These are phyloP conservation scores for Myiotriccus ornatus DNA, from an alignment of 2,797 vertebrate genomes.

Conservation along the genomic window DNA sequence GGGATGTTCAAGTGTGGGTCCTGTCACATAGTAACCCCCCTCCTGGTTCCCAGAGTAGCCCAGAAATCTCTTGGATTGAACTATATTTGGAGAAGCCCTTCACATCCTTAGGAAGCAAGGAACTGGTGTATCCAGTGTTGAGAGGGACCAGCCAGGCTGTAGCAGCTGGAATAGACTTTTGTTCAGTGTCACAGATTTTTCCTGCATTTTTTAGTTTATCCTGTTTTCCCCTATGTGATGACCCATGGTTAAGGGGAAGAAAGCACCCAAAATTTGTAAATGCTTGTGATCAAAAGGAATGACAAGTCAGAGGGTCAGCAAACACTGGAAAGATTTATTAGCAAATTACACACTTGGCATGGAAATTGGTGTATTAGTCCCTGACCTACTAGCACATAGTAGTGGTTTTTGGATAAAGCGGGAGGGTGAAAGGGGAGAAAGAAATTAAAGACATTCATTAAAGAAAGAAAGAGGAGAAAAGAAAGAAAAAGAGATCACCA, in stretches of 20 bases:
- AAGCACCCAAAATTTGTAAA: background rate
- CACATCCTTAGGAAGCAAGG: background rate
- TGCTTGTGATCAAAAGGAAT: background rate
- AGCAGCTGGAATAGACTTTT: background rate
- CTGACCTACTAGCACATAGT: background rate
- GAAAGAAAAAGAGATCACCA: background rate
- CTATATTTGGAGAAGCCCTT: background rate
- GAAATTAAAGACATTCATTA: background rate
- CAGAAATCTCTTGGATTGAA: background rate
- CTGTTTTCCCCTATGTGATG: background rate
- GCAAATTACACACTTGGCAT: background rate
- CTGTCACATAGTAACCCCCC: fast-evolving
- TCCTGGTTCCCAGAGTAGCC: background rate
- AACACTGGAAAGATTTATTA: background rate
- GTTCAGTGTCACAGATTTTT: background rate
- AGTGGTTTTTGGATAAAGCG: background rate
- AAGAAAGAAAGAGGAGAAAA: background rate
- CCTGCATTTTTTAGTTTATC: background rate
- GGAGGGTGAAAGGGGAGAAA: background rate
- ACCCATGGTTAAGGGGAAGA: background rate
- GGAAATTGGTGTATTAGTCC: background rate
- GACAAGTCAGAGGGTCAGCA: background rate
- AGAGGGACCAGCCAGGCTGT: background rate
- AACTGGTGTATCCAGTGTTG: background rate
- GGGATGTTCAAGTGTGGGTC: background rate